Conservation (phyloP, 2,888 invertebrate genomes). For the Hermaeophaga mercurialis region DNA sequence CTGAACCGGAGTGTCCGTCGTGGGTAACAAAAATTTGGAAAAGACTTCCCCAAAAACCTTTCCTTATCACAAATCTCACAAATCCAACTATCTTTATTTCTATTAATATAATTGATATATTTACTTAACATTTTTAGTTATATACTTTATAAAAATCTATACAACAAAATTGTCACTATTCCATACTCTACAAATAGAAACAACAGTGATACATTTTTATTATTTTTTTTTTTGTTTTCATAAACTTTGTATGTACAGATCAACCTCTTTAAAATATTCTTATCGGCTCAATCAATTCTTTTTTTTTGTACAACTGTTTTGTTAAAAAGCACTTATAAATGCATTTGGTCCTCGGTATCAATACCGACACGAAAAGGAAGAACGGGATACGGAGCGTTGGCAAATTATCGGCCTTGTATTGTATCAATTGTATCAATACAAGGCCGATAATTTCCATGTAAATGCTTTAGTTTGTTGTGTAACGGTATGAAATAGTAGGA, state of each 20-base stretch:
- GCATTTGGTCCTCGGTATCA: constrained; percentile 25
- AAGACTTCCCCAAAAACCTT: constrained; percentile 49
- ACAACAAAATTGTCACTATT: constrained; percentile 44
- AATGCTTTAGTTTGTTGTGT: constrained; percentile 15
- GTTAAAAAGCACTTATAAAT: constrained; percentile 36
- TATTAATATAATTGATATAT: constrained; percentile 37
- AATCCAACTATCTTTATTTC: constrained; percentile 32
- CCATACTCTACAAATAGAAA: constrained; percentile 39
- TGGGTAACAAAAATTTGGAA: constrained; percentile 40
- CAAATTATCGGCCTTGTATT: background rate
- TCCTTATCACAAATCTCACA: constrained; percentile 45
- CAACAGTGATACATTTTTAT: constrained; percentile 35
- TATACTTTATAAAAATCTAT: constrained; percentile 41
- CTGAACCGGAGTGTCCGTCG: background rate
- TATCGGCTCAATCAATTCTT: constrained; percentile 20
- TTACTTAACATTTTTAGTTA: constrained; percentile 33
- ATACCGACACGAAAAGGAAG: constrained; percentile 16
- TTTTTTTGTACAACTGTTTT: constrained; percentile 30
- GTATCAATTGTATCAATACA: too few relatives aligned
- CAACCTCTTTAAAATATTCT: constrained; percentile 28
- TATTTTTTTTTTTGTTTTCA: constrained; percentile 16
- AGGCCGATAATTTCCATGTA: too few relatives aligned
- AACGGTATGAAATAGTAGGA: constrained; percentile 44
- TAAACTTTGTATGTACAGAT: constrained; percentile 25
- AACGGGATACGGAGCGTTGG: constrained; percentile 7